phyloP scores from a whole-genome alignment of 2,888 invertebrate species.

The Heteropelma amictum region DNA sequence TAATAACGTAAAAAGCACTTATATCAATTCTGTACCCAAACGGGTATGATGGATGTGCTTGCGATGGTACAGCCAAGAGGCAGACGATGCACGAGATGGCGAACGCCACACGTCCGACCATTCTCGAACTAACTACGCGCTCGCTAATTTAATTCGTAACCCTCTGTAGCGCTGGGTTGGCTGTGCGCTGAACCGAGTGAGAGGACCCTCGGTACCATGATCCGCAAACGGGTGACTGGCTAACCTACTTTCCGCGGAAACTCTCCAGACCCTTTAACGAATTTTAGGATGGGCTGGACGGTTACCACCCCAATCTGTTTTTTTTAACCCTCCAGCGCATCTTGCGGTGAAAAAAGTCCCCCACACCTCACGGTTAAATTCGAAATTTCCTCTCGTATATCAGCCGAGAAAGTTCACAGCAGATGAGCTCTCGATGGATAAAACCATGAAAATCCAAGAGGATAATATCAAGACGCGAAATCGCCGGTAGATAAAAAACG shows the following conservation, averaged over 20 bases:
- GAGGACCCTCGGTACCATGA: constrained; percentile 39
- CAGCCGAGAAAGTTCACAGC: too few relatives aligned
- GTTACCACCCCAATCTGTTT: too few relatives aligned
- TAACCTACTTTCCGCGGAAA: constrained; percentile 52
- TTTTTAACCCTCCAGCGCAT: constrained; percentile 5
- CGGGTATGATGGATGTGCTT: not conserved
- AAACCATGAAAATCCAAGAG: too few relatives aligned
- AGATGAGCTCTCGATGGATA: too few relatives aligned
- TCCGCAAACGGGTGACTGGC: constrained; percentile 48
- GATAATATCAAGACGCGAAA: too few relatives aligned
- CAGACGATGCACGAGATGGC: constrained; percentile 36
- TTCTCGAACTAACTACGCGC: constrained; percentile 53
- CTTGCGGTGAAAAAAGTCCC: constrained; percentile 2
- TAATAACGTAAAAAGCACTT: too few relatives aligned
- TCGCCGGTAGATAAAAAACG: too few relatives aligned
- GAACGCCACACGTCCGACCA: constrained; percentile 45
- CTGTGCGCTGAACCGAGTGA: constrained; percentile 37
- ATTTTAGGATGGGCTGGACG: constrained; percentile 41
- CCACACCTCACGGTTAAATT: too few relatives aligned
- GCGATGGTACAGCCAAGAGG: constrained; percentile 34
- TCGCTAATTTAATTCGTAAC: constrained; percentile 54
- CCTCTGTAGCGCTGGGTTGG: constrained; percentile 44
- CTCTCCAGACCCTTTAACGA: constrained; percentile 42
- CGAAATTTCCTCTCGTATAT: not conserved
- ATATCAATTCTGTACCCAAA: too few relatives aligned